Base-by-base conservation (phyloP, 2,113 vertebrate genomes). In the Strix uralensis region DNA sequence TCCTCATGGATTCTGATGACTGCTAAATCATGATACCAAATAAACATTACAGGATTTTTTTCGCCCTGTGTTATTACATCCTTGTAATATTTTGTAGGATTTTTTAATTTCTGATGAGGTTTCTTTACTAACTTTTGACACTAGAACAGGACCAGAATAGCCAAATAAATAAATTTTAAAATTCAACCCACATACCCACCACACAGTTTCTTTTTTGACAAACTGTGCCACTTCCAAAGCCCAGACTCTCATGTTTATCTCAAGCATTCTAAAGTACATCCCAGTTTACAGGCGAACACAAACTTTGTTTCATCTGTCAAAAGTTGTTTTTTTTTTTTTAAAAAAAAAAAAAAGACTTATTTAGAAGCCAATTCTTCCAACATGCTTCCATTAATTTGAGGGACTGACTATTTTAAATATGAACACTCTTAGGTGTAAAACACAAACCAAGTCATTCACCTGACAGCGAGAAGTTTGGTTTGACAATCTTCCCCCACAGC, bases 1-100 rank as follows among this genome's bases (percentile, higher is more conserved):
- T 92, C 47, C 46, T 83, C 73, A 13, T 42, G 26, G 79, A 97
- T 94, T 97, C 81, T 92, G 78, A 96, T 3, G 26, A 95, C 62
- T 38, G 42, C 13, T 95, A 94, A 94, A 73, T 81, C 14, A 2
- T 73, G 93, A 97, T 54, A 86, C 66, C 59, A 88, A 91, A 91
- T 34, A 69, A 92, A 84, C 62, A 91, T 38, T 57, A 75, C 3
- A 85, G 30, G 15, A 83, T 38, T 86, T 79, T 52, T 38, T 47
- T 15, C 4, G 8, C 8, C 34, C 59, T 32, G 12, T 62, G 27
- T 84, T 84, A 90, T 59, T 82, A 75, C 20, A 88, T 49, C 59
- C 26, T 82, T 82, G 46, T 38, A 80, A 66, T 63, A 92, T 52
- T 70, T 55, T 81, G 16, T 29, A 92, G 47, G 19, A 61, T 73